Evolutionary conservation across 1,140 invertebrate species (phyloP).

Genomic region (Idris sp.): DNA sequence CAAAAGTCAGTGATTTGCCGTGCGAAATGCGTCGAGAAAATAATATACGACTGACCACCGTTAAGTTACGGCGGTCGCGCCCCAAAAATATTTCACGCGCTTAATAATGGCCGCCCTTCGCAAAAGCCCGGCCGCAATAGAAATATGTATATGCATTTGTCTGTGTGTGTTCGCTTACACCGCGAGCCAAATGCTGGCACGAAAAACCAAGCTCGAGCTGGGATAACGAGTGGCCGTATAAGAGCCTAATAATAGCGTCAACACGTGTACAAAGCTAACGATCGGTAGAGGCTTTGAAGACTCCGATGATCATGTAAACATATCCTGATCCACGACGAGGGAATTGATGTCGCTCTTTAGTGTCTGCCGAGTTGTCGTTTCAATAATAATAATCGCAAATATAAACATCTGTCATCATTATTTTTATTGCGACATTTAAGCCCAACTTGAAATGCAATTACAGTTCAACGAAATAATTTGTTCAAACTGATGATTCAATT

Average conservation of each 20-base stretch:
- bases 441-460: slow-evolving; percentile 11
- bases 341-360: slow-evolving; percentile 51
- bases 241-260: slow-evolving; percentile 53
- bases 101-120: slow-evolving; percentile 68
- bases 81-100: slow-evolving; percentile 72
- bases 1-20: slow-evolving; percentile 59
- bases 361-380: slow-evolving; percentile 25
- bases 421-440: slow-evolving; percentile 44
- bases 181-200: slow-evolving; percentile 19
- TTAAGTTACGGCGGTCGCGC: slow-evolving; percentile 71
- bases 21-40: slow-evolving; percentile 38
- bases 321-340: slow-evolving; percentile 42
- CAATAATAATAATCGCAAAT: slow-evolving; percentile 38
- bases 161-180: slow-evolving; percentile 14
- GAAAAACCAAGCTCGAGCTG: slow-evolving; percentile 33
- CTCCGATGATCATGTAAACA: slow-evolving; percentile 49
- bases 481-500: too few relatives aligned
- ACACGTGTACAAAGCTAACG: slow-evolving; percentile 55
- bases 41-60: slow-evolving; percentile 54
- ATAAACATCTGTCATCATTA: slow-evolving; percentile 52
- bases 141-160: slow-evolving; percentile 47
- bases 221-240: slow-evolving; percentile 52
- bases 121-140: slow-evolving; percentile 47
- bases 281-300: slow-evolving; percentile 58
- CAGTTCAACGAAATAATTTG: too few relatives aligned